Evolutionary conservation across 2,113 vertebrate genomes (phyloP).

Genomic region (Silurus meridionalis): DNA sequence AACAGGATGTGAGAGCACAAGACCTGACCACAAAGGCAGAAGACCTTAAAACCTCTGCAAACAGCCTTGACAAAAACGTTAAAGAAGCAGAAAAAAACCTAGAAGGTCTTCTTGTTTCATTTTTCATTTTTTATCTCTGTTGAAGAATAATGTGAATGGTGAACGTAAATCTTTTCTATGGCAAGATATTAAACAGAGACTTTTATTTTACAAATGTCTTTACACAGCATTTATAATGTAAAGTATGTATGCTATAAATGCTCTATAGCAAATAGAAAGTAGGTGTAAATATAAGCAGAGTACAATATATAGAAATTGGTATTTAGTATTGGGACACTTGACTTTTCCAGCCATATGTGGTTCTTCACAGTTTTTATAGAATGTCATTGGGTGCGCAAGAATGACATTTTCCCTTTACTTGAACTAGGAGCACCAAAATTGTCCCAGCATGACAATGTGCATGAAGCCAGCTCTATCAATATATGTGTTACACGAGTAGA

Average conservation of each 20-base stretch:
- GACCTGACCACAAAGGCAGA: slow-evolving; percentile 70
- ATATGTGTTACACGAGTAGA: too few species aligned
- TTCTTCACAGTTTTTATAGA: too few species aligned
- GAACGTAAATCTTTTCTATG: neutral
- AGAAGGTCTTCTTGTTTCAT: slow-evolving; percentile 64
- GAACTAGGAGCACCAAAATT: too few species aligned
- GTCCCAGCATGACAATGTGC: too few species aligned
- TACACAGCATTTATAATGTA: neutral
- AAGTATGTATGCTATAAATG: neutral
- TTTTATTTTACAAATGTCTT: neutral
- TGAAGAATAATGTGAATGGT: neutral
- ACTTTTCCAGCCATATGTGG: too few species aligned
- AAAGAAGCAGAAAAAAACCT: slow-evolving; percentile 64
- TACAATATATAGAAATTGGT: neutral
- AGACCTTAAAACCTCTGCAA: slow-evolving; percentile 68
- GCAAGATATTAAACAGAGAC: neutral
- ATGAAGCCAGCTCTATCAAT: too few species aligned
- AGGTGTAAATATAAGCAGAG: neutral
- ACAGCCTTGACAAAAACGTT: slow-evolving; percentile 66
- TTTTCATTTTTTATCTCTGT: neutral
- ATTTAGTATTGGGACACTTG: neutral
- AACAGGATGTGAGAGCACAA: slow-evolving; percentile 73
- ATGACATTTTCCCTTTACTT: too few species aligned
- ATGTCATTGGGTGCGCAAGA: too few species aligned
- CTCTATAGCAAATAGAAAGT: neutral